Evolutionary conservation across 2,797 vertebrate genomes (phyloP), one percentile per base, ranked within the genome.

Genomic region (Lutjanus argentimaculatus): DNA sequence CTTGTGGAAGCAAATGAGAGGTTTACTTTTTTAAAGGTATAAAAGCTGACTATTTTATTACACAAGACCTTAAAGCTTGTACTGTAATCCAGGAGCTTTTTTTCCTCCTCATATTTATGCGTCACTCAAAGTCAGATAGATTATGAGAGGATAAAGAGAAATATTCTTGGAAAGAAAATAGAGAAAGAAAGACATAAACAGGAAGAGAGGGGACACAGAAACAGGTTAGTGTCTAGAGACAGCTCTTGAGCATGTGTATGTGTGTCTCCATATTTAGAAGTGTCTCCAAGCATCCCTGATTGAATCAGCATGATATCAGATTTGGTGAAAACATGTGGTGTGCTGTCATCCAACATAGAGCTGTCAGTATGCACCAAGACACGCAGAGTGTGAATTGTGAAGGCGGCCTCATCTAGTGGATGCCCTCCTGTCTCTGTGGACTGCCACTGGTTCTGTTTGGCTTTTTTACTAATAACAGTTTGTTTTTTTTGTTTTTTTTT

Each of bases 271-370:
- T 85, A 88, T 93, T 91, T 89, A 78, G 86, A 89, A 83, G 87
- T 77, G 69, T 88, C 82, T 87, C 88, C 72, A 84, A 88, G 83
- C 79, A 84, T 84, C 82, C 85, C 84, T 93, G 89, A 94, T 90
- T 92, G 83, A 91, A 91, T 91, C 88, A 90, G 90, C 86, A 80
- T 84, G 91, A 85, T 84, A 88, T 88, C 84, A 87, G 84, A 91
- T 88, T 82, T 89, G 79, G 76, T 87, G 86, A 91, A 91, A 91
- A 88, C 89, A 89, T 88, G 86, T 85, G 84, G 80, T 86, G 78
- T 91, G 88, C 84, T 91, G 91, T 90, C 87, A 87, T 80, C 85
- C 89, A 90, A 91, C 86, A 90, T 73, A 53, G 84, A 91, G 86
- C 83, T 86, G 83, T 90, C 83, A 85, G 83, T 75, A 61, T 72